Evolutionary conservation across 2,797 vertebrate genomes (phyloP).

Genomic region (Mormyrus proboscirostris): DNA sequence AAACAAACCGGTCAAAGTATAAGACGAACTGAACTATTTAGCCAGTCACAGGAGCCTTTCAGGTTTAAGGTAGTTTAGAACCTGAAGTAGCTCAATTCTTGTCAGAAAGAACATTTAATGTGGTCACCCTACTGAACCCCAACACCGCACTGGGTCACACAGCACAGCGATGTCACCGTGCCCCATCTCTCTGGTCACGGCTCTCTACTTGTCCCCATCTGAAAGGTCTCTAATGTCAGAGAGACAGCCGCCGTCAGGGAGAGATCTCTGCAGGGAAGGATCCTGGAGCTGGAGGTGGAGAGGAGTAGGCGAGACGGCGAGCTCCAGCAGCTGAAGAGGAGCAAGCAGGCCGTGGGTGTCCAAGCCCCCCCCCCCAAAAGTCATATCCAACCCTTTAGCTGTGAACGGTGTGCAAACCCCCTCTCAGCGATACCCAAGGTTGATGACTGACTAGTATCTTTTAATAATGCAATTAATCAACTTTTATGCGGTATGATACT

Average conservation of each 20-base stretch:
- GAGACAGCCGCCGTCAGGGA: conserved; percentile 61
- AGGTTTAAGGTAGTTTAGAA: neutral
- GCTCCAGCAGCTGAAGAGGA: conserved; percentile 59
- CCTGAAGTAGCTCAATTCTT: neutral
- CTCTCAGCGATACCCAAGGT: neutral
- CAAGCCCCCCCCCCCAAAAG: neutral
- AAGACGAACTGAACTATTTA: neutral
- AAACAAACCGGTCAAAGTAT: neutral
- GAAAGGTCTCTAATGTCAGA: conserved; percentile 68
- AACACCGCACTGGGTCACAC: neutral
- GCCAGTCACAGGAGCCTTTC: neutral
- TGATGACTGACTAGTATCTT: neutral
- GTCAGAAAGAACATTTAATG: neutral
- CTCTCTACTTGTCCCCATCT: neutral
- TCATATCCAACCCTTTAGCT: neutral
- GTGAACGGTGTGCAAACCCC: neutral
- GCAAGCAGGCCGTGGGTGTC: conserved; percentile 58
- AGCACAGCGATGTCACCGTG: neutral
- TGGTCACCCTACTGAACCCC: neutral
- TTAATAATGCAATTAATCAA: neutral
- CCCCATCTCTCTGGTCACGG: neutral
- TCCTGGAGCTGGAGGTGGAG: conserved; percentile 69
- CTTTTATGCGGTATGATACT: neutral
- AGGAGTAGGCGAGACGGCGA: conserved; percentile 63
- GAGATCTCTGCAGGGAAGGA: conserved; percentile 61